A percentile compares a stretch with the other conserved stretches of the same genome.
Evolutionary conservation across 2,888 invertebrate genomes (phyloP).

Genomic region (Eretmocerus hayati): DNA sequence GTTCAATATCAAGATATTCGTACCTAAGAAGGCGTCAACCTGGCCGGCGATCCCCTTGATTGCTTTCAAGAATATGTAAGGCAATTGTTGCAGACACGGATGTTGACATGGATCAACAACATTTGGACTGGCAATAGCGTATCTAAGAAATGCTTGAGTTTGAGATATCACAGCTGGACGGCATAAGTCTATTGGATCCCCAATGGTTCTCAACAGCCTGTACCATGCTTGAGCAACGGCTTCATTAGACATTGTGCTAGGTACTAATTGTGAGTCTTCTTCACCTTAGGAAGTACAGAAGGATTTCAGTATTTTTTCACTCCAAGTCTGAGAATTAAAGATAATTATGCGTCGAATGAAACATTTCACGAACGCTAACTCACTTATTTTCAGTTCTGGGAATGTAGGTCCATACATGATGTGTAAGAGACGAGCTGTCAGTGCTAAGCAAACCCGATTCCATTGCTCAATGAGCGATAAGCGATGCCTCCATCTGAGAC

Average conservation of each 20-base stretch:
- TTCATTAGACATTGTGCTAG: slow-evolving; percentile 77
- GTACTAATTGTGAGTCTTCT: slow-evolving; percentile 77
- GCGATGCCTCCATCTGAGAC: slow-evolving; percentile 90
- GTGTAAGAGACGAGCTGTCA: slow-evolving; percentile 75
- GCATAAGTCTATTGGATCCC: slow-evolving; percentile 89
- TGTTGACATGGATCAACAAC: slow-evolving; percentile 86
- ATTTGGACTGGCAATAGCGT: slow-evolving; percentile 69
- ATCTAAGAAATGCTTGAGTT: slow-evolving; percentile 70
- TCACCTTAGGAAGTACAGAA: slow-evolving; percentile 62
- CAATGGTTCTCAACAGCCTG: slow-evolving; percentile 85
- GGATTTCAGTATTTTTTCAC: no score
- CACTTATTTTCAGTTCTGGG: slow-evolving; percentile 73
- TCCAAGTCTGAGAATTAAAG: no score
- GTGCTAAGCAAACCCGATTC: slow-evolving; percentile 85
- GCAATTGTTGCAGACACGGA: slow-evolving; percentile 75
- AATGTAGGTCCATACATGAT: slow-evolving; percentile 86
- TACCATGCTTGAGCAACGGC: slow-evolving; percentile 95
- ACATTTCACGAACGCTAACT: no score
- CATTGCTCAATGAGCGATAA: slow-evolving; percentile 89
- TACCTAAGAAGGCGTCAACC: slow-evolving; percentile 93
- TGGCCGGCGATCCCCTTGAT: slow-evolving; percentile 89
- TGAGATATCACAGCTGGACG: slow-evolving; percentile 69
- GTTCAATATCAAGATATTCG: slow-evolving; percentile 32
- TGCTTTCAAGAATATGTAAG: slow-evolving; percentile 85
- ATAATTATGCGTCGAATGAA: no score